Percentiles rank a stretch among this genome's conserved stretches.
These are phyloP conservation scores for Ctenopoma kingsleyae DNA, from an alignment of 2,797 vertebrate species.

Conservation along the genomic window DNA sequence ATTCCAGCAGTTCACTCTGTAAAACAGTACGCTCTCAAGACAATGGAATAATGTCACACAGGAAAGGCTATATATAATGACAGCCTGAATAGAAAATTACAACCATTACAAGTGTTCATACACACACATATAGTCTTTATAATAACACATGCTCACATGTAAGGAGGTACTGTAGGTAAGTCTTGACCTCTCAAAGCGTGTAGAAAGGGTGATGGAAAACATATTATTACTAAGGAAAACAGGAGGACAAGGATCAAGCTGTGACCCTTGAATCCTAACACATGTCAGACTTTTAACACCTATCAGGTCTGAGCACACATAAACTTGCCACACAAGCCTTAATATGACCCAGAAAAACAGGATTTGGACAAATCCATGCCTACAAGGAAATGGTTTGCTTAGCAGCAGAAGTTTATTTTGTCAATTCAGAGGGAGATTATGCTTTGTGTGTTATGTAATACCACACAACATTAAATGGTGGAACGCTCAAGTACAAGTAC, in stretches of 20 bases:
- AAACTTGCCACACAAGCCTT: slow-evolving; percentile 47
- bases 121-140: slow-evolving; percentile 9
- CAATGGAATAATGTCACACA: slow-evolving; percentile 7
- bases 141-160: neutral
- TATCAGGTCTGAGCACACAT: slow-evolving; percentile 52
- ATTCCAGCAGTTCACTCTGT: slow-evolving; percentile 36
- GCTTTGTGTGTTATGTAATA: slow-evolving; percentile 1
- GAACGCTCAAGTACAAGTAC: neutral
- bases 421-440: slow-evolving; percentile 21
- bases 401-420: slow-evolving; percentile 28
- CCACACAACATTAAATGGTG: slow-evolving; percentile 1
- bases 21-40: slow-evolving; percentile 26
- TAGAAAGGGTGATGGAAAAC: slow-evolving; percentile 41
- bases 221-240: slow-evolving; percentile 42
- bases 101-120: slow-evolving; percentile 24
- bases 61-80: slow-evolving; percentile 35
- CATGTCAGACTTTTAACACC: slow-evolving; percentile 64
- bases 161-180: slow-evolving; percentile 1
- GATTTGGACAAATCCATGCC: slow-evolving; percentile 32
- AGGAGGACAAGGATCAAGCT: slow-evolving; percentile 50
- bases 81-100: slow-evolving; percentile 29
- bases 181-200: slow-evolving; percentile 26
- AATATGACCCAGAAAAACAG: slow-evolving; percentile 25
- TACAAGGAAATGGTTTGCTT: slow-evolving; percentile 30
- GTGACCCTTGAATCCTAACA: slow-evolving; percentile 63